Conservation (phyloP, 1,140 invertebrate species). For the Scaptomyza montana region DNA sequence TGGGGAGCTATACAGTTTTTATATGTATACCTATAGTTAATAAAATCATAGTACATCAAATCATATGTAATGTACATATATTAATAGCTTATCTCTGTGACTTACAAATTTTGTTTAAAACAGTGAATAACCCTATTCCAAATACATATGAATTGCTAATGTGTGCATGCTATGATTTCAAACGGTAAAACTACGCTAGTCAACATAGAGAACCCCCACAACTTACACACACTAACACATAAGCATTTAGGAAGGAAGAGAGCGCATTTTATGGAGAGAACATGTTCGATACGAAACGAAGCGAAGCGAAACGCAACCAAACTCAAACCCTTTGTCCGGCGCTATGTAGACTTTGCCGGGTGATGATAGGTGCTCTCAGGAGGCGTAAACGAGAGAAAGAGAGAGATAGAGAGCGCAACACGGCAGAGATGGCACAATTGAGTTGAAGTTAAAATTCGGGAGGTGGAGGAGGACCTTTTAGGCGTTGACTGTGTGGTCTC, state of each 20-base stretch:
- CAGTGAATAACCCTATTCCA: conserved; percentile 26
- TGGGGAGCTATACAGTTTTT: too few species aligned
- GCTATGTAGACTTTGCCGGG: conserved; percentile 49
- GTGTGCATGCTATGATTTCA: conserved; percentile 15
- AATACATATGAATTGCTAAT: conserved; percentile 1
- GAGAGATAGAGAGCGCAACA: conserved; percentile 17
- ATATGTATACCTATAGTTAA: too few species aligned
- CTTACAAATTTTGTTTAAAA: background rate
- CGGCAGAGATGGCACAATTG: background rate
- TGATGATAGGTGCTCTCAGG: conserved; percentile 34
- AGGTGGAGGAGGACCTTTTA: conserved; percentile 7
- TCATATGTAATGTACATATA: too few species aligned
- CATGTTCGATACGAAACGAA: conserved; percentile 23
- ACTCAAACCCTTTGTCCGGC: conserved; percentile 40
- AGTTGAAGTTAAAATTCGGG: conserved; percentile 1
- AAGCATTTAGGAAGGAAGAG: conserved; percentile 1
- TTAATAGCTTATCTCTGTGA: background rate
- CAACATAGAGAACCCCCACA: conserved; percentile 4
- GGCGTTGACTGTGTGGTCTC: conserved; percentile 18
- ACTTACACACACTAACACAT: conserved; percentile 2
- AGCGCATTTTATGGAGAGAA: conserved; percentile 21
- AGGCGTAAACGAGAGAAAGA: conserved; percentile 20
- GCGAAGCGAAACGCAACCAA: conserved; percentile 14
- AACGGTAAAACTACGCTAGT: conserved; percentile 20
- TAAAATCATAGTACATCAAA: too few species aligned